These are phyloP conservation scores for Artemia franciscana DNA, from an alignment of 1,140 invertebrate species.

Conservation along the genomic window DNA sequence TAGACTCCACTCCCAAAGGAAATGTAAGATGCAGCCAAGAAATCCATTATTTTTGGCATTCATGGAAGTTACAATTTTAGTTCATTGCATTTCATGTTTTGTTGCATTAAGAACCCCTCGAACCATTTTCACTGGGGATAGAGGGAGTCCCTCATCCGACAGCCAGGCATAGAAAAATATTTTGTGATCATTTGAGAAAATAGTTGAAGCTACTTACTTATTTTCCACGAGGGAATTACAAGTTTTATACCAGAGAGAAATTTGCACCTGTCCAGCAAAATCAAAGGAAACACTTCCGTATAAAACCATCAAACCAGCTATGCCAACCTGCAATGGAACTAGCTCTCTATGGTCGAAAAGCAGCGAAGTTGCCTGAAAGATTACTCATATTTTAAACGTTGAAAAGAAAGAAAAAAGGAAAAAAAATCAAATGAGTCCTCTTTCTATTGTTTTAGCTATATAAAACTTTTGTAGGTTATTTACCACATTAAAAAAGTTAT, in stretches of 20 bases:
- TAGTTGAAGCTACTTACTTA: constrained; percentile 35
- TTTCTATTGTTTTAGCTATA: not conserved
- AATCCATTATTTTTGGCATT: too few relatives aligned
- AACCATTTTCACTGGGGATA: too few relatives aligned
- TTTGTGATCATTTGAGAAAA: too few relatives aligned
- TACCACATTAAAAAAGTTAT: not conserved
- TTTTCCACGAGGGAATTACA: constrained; percentile 55
- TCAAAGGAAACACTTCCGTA: constrained; percentile 54
- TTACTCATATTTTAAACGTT: not conserved
- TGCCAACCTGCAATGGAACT: constrained; percentile 44
- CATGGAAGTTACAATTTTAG: too few relatives aligned
- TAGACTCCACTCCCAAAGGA: too few relatives aligned
- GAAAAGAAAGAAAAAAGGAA: constrained; percentile 1
- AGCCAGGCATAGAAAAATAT: too few relatives aligned
- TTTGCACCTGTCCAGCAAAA: constrained; percentile 51
- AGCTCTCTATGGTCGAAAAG: constrained; percentile 46
- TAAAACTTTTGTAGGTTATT: not conserved
- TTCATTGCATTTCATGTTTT: too few relatives aligned
- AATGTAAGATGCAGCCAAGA: too few relatives aligned
- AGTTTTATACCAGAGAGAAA: constrained; percentile 68
- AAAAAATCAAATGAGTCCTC: not conserved
- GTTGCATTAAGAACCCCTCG: too few relatives aligned
- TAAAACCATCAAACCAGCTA: constrained; percentile 39
- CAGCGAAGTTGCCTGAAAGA: constrained; percentile 35
- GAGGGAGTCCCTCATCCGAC: too few relatives aligned